phyloP scores from a whole-genome alignment of 2,797 vertebrate species.

The Chloroceryle inda region DNA sequence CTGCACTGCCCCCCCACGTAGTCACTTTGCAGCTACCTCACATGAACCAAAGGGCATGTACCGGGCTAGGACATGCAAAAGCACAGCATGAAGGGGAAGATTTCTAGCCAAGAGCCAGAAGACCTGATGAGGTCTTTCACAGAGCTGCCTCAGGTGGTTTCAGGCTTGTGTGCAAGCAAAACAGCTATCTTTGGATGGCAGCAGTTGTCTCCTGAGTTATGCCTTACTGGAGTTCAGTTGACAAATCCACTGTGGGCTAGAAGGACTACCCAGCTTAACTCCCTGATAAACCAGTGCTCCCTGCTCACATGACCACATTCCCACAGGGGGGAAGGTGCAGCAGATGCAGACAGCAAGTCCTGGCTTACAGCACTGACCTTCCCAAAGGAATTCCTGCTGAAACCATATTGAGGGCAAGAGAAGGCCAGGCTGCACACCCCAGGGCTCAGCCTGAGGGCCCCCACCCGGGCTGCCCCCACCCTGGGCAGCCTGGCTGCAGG shows the following conservation, averaged over 20 bases:
- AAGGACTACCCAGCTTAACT: background rate
- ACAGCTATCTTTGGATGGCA: background rate
- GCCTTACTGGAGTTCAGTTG: background rate
- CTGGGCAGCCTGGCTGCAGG: background rate
- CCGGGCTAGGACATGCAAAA: background rate
- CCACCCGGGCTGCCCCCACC: background rate
- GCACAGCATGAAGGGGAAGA: accelerated
- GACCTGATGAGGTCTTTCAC: background rate
- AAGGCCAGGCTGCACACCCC: background rate
- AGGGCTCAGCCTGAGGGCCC: background rate
- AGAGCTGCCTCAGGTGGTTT: background rate
- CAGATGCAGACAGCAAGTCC: background rate
- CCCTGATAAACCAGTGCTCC: background rate
- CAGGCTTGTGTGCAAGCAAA: background rate
- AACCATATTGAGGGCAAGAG: background rate
- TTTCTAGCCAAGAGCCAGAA: background rate
- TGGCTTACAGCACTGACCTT: background rate
- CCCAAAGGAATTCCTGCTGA: background rate
- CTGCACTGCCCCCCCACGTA: accelerated
- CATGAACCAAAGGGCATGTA: accelerated
- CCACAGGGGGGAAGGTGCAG: accelerated
- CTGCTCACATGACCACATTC: accelerated
- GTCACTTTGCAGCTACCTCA: background rate
- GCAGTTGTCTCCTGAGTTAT: background rate
- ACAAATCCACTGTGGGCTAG: background rate